A percentile compares a stretch with the other conserved stretches of the same genome.
These are phyloP conservation scores for Ardeotis arabs DNA, from an alignment of 2,113 vertebrate species.

Conservation along the genomic window DNA sequence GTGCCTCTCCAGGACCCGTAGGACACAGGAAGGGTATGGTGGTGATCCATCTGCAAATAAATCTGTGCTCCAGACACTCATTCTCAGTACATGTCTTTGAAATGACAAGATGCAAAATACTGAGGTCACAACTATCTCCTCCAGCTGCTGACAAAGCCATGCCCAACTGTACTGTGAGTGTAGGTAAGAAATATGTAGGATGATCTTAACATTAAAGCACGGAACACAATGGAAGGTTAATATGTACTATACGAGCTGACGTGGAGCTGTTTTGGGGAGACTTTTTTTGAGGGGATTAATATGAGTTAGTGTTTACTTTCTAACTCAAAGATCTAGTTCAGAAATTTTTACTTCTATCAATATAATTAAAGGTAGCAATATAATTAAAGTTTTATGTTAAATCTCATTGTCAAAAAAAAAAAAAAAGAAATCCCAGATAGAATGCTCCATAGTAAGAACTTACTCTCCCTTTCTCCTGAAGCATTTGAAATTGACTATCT, in stretches of 20 bases:
- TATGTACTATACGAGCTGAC: neutral
- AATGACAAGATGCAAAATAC: neutral
- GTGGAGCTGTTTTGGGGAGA: neutral
- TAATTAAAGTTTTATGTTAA: neutral
- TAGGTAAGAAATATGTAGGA: neutral
- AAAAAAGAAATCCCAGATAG: neutral
- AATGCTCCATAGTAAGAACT: neutral
- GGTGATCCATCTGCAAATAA: neutral
- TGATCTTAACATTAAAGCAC: neutral
- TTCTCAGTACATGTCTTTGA: neutral
- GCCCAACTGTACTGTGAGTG: neutral
- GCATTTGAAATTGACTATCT: neutral
- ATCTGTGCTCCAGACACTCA: neutral
- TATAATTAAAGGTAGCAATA: neutral
- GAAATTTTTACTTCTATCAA: neutral
- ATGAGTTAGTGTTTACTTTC: neutral
- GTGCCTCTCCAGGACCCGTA: neutral
- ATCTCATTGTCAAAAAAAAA: neutral
- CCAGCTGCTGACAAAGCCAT: neutral
- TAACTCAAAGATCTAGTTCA: neutral
- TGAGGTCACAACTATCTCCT: neutral
- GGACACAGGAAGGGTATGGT: neutral
- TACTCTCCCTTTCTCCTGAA: neutral
- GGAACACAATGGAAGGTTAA: neutral
- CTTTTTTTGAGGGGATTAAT: neutral